A percentile compares a stretch with the other conserved stretches of the same genome.
Evolutionary conservation across 2,888 invertebrate genomes (phyloP).

Genomic region (Augiades crinisus): DNA sequence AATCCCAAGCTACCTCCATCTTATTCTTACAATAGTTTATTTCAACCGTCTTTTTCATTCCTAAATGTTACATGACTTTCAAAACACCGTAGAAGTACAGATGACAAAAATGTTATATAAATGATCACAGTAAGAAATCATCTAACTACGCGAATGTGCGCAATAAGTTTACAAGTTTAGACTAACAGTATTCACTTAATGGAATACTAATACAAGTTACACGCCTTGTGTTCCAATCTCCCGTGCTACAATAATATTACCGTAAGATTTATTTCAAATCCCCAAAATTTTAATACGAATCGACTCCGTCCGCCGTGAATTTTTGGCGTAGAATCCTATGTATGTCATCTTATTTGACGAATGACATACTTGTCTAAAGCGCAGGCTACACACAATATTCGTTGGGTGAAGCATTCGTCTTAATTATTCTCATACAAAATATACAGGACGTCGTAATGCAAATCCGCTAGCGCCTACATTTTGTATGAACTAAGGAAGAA

Average conservation of each 20-base stretch:
- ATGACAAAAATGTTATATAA: slow-evolving; percentile 54
- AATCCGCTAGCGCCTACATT: too few relatives aligned
- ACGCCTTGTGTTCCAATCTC: slow-evolving; percentile 10
- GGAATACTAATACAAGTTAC: slow-evolving; percentile 20
- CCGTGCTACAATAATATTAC: neutral
- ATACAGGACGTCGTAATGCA: too few relatives aligned
- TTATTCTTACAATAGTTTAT: neutral
- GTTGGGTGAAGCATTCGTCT: too few relatives aligned
- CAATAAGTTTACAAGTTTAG: slow-evolving; percentile 61
- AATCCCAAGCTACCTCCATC: neutral
- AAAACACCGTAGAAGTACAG: slow-evolving; percentile 41
- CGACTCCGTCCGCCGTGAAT: neutral
- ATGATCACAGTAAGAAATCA: slow-evolving; percentile 76
- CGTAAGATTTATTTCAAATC: neutral
- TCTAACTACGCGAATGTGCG: slow-evolving; percentile 79
- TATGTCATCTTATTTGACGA: neutral
- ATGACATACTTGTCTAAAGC: slow-evolving; percentile 7
- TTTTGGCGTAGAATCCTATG: neutral
- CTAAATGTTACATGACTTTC: slow-evolving; percentile 30
- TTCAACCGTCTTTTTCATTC: slow-evolving; percentile 10
- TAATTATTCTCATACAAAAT: too few relatives aligned
- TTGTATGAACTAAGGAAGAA: too few relatives aligned
- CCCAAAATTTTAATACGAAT: neutral
- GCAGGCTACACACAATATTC: too few relatives aligned
- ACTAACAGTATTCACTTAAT: slow-evolving; percentile 36